Evolutionary conservation across 2,797 vertebrate genomes (phyloP), one percentile per base, ranked within the genome.

Genomic region (Phoxinus dragarum): DNA sequence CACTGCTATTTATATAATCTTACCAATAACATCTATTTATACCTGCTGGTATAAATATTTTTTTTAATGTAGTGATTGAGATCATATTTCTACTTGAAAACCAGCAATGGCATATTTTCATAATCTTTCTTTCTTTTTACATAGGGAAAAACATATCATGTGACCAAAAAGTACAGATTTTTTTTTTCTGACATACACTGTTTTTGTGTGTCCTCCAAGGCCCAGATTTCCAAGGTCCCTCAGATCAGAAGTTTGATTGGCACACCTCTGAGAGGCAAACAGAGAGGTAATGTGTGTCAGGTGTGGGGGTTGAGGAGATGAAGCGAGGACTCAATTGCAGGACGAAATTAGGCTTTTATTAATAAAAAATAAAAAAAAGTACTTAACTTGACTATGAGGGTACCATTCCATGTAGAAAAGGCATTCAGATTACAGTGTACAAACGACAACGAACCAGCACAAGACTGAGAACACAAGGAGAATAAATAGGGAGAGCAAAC

Each of bases 231-330:
- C 3, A 31, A 78, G 27, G 38, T 23, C 67, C n/a, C 54, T 72
- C 67, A 47, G 52, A 64, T 49, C 6, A 36, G 14, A n/a, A 80
- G 40, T 64, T 72, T 80, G 54, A 66, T 79, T 6, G 1, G 52
- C 38, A 71, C 76, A 38, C 76, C 84, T 36, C 40, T 80, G 76
- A 84, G 31, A 38, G 75, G 40, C 27, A 59, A 49, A 72, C 36
- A 69, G 11, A 59, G 52, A 17, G 27, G 40, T 61, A 59, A 71
- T 2, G 4, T 38, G n/a, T n/a, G n/a, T n/a, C n/a, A n/a, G n/a
- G n/a, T n/a, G n/a, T n/a, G n/a, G n/a, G n/a, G n/a, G n/a, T n/a
- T n/a, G n/a, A n/a, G n/a, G n/a, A n/a, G n/a, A n/a, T n/a, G n/a
- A n/a, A n/a, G n/a, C n/a, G n/a, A n/a, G n/a, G n/a, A n/a, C n/a